A percentile compares a stretch with the other conserved stretches of the same genome.
phyloP scores from a whole-genome alignment of 2,113 vertebrate species.

The Machaerirhynchus nigripectus region DNA sequence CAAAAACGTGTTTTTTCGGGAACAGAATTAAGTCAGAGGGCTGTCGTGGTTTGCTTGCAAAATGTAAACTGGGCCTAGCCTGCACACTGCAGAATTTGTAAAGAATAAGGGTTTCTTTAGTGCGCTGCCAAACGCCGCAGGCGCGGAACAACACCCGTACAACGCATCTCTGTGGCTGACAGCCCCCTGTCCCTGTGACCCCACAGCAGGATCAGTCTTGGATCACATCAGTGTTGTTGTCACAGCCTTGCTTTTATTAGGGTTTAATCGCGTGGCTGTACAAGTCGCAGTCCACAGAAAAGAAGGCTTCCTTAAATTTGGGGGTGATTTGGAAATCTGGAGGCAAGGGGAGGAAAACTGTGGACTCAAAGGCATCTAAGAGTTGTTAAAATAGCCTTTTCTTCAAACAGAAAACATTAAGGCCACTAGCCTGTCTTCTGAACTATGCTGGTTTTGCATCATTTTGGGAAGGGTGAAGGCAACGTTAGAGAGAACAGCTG shows the following conservation, averaged over 20 bases:
- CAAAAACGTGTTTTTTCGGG: background rate
- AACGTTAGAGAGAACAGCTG: background rate
- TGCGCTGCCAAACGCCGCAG: background rate
- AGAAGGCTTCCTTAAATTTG: background rate
- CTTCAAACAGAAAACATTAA: background rate
- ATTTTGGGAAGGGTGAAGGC: conserved; percentile 44
- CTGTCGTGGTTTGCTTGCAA: background rate
- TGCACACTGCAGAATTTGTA: background rate
- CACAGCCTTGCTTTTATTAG: background rate
- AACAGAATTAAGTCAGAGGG: background rate
- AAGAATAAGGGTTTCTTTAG: background rate
- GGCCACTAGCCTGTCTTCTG: conserved; percentile 31
- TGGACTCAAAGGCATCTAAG: background rate
- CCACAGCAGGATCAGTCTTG: background rate
- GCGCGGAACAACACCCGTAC: background rate
- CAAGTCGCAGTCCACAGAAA: background rate
- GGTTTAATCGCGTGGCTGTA: background rate
- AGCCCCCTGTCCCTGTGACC: background rate
- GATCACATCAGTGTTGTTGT: background rate
- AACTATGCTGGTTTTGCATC: conserved; percentile 42
- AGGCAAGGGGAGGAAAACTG: conserved; percentile 15
- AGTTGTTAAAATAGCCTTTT: background rate
- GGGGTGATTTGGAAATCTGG: background rate
- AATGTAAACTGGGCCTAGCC: background rate
- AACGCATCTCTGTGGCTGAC: background rate